These are phyloP conservation scores for Alligator mississippiensis DNA, from an alignment of 2,113 vertebrate species.

Conservation along the genomic window DNA sequence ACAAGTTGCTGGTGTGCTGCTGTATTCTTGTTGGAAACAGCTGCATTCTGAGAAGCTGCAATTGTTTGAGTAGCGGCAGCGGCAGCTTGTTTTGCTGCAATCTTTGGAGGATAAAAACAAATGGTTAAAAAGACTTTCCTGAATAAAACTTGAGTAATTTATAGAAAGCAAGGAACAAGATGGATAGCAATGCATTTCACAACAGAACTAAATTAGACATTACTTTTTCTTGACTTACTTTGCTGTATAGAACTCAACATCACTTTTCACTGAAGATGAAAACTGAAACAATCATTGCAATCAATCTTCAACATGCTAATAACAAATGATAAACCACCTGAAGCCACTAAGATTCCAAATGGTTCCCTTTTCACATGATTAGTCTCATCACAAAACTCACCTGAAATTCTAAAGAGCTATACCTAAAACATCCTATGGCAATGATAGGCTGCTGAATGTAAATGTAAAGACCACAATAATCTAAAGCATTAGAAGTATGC, in stretches of 20 bases:
- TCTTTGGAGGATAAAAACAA: conserved; percentile 75
- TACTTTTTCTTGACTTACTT: background rate
- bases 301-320: background rate
- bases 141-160: background rate
- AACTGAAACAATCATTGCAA: background rate
- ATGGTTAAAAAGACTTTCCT: background rate
- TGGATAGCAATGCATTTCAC: background rate
- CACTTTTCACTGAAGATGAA: background rate
- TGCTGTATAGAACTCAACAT: background rate
- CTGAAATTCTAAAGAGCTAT: background rate
- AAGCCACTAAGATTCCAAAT: background rate
- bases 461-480: background rate
- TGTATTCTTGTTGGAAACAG: conserved; percentile 94
- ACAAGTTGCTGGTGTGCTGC: conserved; percentile 96
- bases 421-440: background rate
- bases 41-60: conserved; percentile 96
- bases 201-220: background rate
- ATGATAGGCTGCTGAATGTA: background rate
- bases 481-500: background rate
- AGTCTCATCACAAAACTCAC: background rate
- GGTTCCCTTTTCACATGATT: background rate
- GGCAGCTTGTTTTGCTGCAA: conserved; percentile 96
- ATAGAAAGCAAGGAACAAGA: background rate
- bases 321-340: background rate
- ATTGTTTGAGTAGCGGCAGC: conserved; percentile 98